Base-by-base conservation (phyloP, 2,113 vertebrate genomes). In the Aleadryas rufinucha region DNA sequence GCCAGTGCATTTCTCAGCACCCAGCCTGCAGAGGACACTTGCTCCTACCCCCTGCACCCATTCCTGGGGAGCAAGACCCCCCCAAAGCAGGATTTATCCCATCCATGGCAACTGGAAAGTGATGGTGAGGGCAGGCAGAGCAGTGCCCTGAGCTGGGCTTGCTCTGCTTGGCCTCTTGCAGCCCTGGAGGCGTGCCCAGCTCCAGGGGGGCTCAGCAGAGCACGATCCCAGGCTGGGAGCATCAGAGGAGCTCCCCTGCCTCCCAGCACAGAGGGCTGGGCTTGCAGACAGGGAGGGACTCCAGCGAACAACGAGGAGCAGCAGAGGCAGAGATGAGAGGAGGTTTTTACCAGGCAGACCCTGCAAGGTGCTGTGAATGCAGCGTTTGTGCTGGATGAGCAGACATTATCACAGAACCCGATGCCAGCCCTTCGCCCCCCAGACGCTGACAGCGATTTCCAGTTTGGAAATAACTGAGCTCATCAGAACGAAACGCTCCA, bases 361-460 rank as follows among this genome's bases (percentile, higher is more conserved):
- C 82, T 49, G 9, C 44, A n/a, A 74, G 91, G 84, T 79, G 45
- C 95, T 84, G 83, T 57, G 92, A 91, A 95, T 76, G 93, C 79
- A 86, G 90, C 41, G 24, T 88, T 92, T 77, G 93, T 87, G 88
- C 93, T 68, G 95, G 95, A 47, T 93, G 96, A 95, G 35, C 79
- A 86, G 87, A 86, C 74, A 45, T 63, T 53, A 24, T 41, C 81
- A 31, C 45, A 61, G 93, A 79, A 68, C 66, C 91, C 17, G 85
- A 47, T 31, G 87, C 93, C 95, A 78, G 27, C 87, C 78, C 84
- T 42, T 70, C 20, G 56, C 88, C 64, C 81, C 95, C 78, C 95
- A 13, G 68, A 93, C 14, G 86, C 74, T 35, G 90, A 92, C 95
- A 89, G 45, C 7, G 57, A 72, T 92, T 53, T 59, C 63, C 65